A percentile compares a stretch with the other conserved stretches of the same genome.
These are phyloP conservation scores for Griposia aprilina DNA, from an alignment of 2,888 invertebrate genomes.

Conservation along the genomic window DNA sequence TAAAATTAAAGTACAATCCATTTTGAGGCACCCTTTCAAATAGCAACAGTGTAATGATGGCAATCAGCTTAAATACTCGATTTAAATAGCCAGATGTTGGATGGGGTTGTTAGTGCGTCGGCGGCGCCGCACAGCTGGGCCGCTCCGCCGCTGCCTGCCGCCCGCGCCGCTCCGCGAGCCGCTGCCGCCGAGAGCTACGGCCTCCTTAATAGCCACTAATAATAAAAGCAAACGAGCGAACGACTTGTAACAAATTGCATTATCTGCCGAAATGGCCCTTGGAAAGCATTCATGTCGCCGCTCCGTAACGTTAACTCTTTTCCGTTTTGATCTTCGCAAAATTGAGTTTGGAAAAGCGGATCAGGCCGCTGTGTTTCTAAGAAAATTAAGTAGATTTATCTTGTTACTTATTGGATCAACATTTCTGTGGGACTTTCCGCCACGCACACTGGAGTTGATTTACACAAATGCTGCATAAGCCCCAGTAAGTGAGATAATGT, in stretches of 20 bases:
- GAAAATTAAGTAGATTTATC: conserved; percentile 61
- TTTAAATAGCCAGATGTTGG: conserved; percentile 82
- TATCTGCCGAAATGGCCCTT: conserved; percentile 81
- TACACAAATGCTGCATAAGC: conserved; percentile 33
- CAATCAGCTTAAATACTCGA: conserved; percentile 83
- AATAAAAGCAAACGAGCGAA: conserved; percentile 85
- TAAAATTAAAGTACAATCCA: conserved; percentile 76
- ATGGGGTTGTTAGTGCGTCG: conserved; percentile 68
- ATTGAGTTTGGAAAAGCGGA: conserved; percentile 70
- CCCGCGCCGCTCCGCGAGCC: conserved; percentile 73
- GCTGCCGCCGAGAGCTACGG: conserved; percentile 69
- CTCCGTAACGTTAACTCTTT: conserved; percentile 76
- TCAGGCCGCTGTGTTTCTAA: conserved; percentile 62
- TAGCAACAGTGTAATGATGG: conserved; percentile 76
- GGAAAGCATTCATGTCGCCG: conserved; percentile 78
- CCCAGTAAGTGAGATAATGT: conserved; percentile 24
- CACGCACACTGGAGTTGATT: conserved; percentile 34
- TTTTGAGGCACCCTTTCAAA: conserved; percentile 75
- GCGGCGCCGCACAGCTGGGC: conserved; percentile 30
- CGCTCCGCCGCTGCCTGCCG: conserved; percentile 59
- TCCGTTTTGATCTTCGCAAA: conserved; percentile 72
- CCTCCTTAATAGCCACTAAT: conserved; percentile 82
- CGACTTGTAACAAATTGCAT: conserved; percentile 86
- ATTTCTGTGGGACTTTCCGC: conserved; percentile 37
- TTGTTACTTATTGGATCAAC: conserved; percentile 62